Base-by-base conservation (phyloP, 2,888 invertebrate genomes). In the Zelleria hepariella region DNA sequence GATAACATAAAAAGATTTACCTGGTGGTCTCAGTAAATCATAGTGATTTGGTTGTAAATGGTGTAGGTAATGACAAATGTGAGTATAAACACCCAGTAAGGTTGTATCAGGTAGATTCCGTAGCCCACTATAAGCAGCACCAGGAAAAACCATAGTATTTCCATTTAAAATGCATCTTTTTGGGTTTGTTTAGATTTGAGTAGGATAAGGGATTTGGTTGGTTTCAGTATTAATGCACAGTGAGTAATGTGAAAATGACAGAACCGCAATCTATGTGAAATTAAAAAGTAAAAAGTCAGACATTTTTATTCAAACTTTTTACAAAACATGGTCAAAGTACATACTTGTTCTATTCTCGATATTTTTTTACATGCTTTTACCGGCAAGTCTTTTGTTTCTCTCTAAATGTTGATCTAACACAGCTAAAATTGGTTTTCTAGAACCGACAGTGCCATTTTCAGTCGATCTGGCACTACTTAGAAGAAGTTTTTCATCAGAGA, bases 111-210 rank as follows among this genome's bases (percentile, higher is more conserved):
- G 59, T 84, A 85, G 23, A 85, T 62, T 8, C 61, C 67, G 59
- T 82, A 86, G 5, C 71, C 67, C 59, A 83, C 48, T 1, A 77
- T 26, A 18, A 70, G 18, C 51, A 84, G 55, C 61, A 80, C 60
- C 59, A 80, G 61, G 6, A 86, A 25, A 62, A 84, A 82, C 63
- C 82, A 82, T 59, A 85, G 65, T 65, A 86, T 81, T 84, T 86
- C 85, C 85, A 85, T 85, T 77, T 74, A 80, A 64, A 69, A 69
- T 67, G 68, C 56, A 59, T 61, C 8, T 42, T 42, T 24, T 6
- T 27, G 23, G n/a, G 5, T 23, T 53, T 53, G 53, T 52, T 52
- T 48, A 15, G 20, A 15, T 32, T 32, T 32, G 8, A 2, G 32
- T 2, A 1, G 32, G 15, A 15, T 42, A 15, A n/a, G n/a, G n/a